Evolutionary conservation across 2,113 vertebrate genomes (phyloP), one percentile per base, ranked within the genome.

Genomic region (Carassius auratus): DNA sequence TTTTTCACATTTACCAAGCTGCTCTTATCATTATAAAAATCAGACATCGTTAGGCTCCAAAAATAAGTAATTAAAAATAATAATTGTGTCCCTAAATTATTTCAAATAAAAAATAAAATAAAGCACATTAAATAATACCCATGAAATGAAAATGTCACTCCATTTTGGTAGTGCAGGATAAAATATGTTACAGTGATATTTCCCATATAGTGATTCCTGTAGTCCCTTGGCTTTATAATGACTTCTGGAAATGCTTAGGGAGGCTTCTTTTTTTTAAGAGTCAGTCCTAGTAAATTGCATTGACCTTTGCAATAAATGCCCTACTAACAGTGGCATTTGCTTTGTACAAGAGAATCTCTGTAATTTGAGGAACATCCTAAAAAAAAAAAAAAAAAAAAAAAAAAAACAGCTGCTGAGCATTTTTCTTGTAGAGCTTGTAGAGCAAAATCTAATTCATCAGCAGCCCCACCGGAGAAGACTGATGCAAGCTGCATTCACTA

Each of bases 391-490:
- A 30, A 30, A 30, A 30, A 30, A 82, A 17, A 50, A 66, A 12
- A 59, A 66, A 69, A 84, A 59, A 80, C 87, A 89, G 86, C 87
- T 90, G 87, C 85, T 61, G 66, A 79, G 80, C 69, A 87, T 86
- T 88, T 87, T 85, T 83, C 78, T 81, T 66, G 87, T 76, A 85
- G 85, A 50, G 48, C n/a, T 79, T 68, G 76, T 33, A 17, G 74
- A 83, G 76, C 76, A 50, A 76, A 45, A 57, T 42, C 38, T 81
- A 75, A 87, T 89, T 84, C 79, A 87, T 87, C 75, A 87, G 14
- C 74, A 6, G 76, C 79, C 73, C 21, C 81, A 57, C 30, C 12
- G 21, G 73, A 77, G 76, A 69, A 76, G 38, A 81, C 13, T 23
- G 36, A 33, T 84, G 50, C 81, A 76, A 73, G 73, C 73, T 48